phyloP scores from a whole-genome alignment of 2,888 invertebrate species.

The Tachina lurida region DNA sequence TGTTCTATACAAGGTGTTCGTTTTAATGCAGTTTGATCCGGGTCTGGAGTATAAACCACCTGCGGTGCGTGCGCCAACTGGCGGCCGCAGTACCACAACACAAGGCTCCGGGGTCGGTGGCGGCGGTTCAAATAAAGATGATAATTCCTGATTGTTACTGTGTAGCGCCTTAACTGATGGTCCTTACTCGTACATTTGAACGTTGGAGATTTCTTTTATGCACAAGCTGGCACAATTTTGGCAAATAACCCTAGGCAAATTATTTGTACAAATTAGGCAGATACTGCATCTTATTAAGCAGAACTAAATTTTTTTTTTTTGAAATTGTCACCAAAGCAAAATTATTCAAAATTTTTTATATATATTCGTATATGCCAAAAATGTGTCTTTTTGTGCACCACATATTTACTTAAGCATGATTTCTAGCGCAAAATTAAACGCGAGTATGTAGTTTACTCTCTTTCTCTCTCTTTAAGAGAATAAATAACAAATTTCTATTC shows the following conservation, averaged over 20 bases:
- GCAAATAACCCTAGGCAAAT: conserved; percentile 76
- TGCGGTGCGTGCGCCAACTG: conserved; percentile 85
- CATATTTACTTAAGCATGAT: conserved; percentile 79
- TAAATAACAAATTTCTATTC: conserved; percentile 1
- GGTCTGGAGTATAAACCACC: conserved; percentile 97
- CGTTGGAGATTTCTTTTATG: conserved; percentile 82
- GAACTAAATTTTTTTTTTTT: conserved; percentile 57
- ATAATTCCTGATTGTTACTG: conserved; percentile 99
- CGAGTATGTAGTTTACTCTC: neutral
- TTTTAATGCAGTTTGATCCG: conserved; percentile 99
- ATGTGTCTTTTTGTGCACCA: conserved; percentile 76
- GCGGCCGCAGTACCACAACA: conserved; percentile 83
- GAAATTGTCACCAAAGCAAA: neutral
- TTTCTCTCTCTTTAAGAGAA: neutral
- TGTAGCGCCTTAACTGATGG: conserved; percentile 99
- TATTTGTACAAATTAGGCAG: conserved; percentile 73
- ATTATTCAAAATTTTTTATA: conserved; percentile 38
- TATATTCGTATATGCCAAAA: conserved; percentile 34
- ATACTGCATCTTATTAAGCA: conserved; percentile 67
- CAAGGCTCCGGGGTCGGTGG: conserved; percentile 86
- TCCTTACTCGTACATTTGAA: conserved; percentile 89
- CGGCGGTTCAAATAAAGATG: conserved; percentile 91
- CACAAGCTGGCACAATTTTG: conserved; percentile 82
- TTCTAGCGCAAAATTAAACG: conserved; percentile 4
- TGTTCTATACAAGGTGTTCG: conserved; percentile 90